Base-by-base conservation (phyloP, 2,797 vertebrate species). In the Ceryle rudis region DNA sequence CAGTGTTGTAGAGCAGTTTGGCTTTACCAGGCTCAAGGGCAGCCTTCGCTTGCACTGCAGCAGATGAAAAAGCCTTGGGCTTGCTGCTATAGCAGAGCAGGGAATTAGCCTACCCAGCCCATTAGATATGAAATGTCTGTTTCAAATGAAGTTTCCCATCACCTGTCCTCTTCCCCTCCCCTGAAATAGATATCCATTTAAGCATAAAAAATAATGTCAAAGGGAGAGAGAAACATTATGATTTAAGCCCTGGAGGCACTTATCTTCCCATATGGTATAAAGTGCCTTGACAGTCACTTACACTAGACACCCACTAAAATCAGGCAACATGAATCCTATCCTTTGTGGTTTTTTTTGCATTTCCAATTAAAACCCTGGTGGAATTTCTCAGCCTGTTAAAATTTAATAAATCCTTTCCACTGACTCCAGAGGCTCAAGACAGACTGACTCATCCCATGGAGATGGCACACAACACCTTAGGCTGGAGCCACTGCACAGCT, bases 91-190 rank as follows among this genome's bases (percentile, higher is more conserved):
- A 86, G 65, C 49, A 88, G 58, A 41, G 49, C 57, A 89, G 58
- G 65, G 73, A 94, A 86, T 90, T 79, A 79, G 46, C 58, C 79
- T 70, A 37, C 31, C 33, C 46, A 89, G 47, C 28, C 74, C 80
- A 69, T 93, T 93, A 86, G 23, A 69, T 28, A 41, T 8, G 58
- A 81, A 66, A 92, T 44, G 46, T 57, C 75, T 78, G 46, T 71
- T 83, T 93, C 82, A 95, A 69, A 91, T 72, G 46, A 94, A 90
- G 75, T 90, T 93, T 86, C 54, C 44, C 49, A 66, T 58, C 66
- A 62, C 39, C 46, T 72, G 41, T 46, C 55, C 89, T 79, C 60
- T 91, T 90, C 33, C 23, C 10, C 46, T 84, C 42, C n/a, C 42
- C 58, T 84, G 73, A 81, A 75, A 57, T 1, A 88, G 73, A 90